These are phyloP conservation scores for Oopsacas minuta DNA, from an alignment of 37 sponge, comb jelly and placozoan genomes.

Conservation along the genomic window DNA sequence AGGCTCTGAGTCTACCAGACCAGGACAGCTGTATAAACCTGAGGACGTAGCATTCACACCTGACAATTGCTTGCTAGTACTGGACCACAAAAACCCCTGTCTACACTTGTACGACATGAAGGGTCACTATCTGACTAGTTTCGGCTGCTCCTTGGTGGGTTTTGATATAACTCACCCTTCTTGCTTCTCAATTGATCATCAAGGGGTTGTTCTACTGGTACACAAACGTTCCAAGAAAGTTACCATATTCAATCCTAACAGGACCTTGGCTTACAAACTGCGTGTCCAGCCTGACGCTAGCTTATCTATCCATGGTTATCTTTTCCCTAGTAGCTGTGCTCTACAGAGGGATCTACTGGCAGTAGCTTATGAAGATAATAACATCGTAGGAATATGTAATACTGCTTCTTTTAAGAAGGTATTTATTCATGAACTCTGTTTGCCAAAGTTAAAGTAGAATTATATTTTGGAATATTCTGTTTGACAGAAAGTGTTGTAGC, in stretches of 20 bases:
- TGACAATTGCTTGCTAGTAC: not conserved
- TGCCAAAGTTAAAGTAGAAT: too few relatives aligned
- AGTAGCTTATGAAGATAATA: not conserved
- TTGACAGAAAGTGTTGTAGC: too few relatives aligned
- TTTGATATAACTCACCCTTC: not conserved
- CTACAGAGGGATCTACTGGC: not conserved
- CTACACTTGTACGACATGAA: not conserved
- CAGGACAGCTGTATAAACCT: not conserved
- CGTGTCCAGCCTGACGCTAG: not conserved
- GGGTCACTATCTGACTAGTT: not conserved
- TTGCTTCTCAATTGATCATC: not conserved
- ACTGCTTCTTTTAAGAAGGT: not conserved
- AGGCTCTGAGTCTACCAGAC: not conserved
- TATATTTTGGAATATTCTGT: too few relatives aligned
- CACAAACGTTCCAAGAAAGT: not conserved
- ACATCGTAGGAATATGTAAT: not conserved
- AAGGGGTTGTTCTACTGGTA: not conserved
- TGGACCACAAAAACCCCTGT: not conserved
- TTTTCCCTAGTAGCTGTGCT: not conserved
- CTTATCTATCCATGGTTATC: not conserved
- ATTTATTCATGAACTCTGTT: not conserved
- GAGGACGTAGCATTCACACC: not conserved
- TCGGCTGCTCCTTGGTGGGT: not conserved
- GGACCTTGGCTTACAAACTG: not conserved
- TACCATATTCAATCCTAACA: not conserved